Base-by-base conservation (phyloP, 92 coral and sea anemone species). In the Porites rus region DNA sequence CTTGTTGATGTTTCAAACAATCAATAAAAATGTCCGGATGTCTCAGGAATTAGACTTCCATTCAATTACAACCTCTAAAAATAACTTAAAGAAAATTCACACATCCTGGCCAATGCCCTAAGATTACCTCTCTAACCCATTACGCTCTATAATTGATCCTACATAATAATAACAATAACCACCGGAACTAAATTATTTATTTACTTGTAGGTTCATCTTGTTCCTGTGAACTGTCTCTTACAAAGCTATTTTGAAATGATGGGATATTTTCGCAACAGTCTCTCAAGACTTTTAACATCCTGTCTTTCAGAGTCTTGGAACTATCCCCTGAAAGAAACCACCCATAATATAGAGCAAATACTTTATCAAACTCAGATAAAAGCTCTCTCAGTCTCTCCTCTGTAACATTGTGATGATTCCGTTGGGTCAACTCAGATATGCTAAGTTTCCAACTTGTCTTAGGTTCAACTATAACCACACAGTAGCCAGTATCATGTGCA, bases 381-480 rank as follows among this genome's bases (percentile, higher is more conserved):
- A 20, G 58, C 31, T 60, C 53, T 14, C 28, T 17, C 65, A 90
- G 80, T 31, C 46, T 43, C 22, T 70, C 81, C 25, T 79, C 75
- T 8, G 86, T 22, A 10, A 90, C 90, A n/a, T 79, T 43, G 69
- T 90, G 93, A 10, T 25, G 70, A 66, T 79, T 90, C 74, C 43
- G 85, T 17, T 17, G 43, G 25, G 54, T 31, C 19, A 86, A 65
- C 7, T 90, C 93, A 60, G 79, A 62, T 50, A 78, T 54, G 28
- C 62, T 72, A 28, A 64, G 71, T 75, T 75, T 90, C 93, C 93
- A 90, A 9, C 86, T 78, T 1, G 93, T 90, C 69, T 75, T 79
- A 38, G 93, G 93, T 80, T 90, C 93, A 38, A 80, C 83, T n/a
- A 90, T 25, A 25, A 90, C 93, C 46, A 68, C 78, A 10, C n/a